Evolutionary conservation across 2,888 invertebrate species (phyloP).

Genomic region (Standfussiana lucernea): DNA sequence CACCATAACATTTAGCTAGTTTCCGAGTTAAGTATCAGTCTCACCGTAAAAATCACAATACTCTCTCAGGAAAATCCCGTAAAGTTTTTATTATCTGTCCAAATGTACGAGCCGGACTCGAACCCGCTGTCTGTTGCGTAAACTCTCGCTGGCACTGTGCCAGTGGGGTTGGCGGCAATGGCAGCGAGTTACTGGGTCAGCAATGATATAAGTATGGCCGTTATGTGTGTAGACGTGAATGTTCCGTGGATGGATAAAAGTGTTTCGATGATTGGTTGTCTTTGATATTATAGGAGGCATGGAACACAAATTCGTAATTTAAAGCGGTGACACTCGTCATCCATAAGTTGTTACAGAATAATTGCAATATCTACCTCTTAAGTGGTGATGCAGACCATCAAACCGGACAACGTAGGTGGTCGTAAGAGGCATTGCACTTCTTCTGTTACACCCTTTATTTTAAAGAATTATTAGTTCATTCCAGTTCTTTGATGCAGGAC

Average conservation of each 20-base stretch:
- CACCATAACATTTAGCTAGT: background rate
- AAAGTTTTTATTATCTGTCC: conserved; percentile 48
- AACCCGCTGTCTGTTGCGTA: conserved; percentile 61
- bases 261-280: background rate
- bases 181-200: conserved; percentile 40
- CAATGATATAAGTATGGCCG: conserved; percentile 6
- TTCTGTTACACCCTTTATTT: no score
- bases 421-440: no score
- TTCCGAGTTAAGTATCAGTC: background rate
- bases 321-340: no score
- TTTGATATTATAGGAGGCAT: background rate
- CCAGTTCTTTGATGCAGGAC: no score
- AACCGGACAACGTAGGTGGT: no score
- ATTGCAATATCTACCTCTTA: no score
- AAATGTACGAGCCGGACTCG: conserved; percentile 53
- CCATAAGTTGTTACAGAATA: no score
- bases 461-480: no score
- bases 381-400: no score
- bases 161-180: conserved; percentile 41
- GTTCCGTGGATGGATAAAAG: background rate
- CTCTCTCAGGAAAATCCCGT: conserved; percentile 28
- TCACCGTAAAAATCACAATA: conserved; percentile 53
- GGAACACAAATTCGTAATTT: no score
- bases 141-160: conserved; percentile 59
- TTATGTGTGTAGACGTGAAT: background rate